Percentiles rank a stretch among this genome's conserved stretches.
Conservation (phyloP, 2,888 invertebrate genomes). For the Drosophila atroscutellata region DNA sequence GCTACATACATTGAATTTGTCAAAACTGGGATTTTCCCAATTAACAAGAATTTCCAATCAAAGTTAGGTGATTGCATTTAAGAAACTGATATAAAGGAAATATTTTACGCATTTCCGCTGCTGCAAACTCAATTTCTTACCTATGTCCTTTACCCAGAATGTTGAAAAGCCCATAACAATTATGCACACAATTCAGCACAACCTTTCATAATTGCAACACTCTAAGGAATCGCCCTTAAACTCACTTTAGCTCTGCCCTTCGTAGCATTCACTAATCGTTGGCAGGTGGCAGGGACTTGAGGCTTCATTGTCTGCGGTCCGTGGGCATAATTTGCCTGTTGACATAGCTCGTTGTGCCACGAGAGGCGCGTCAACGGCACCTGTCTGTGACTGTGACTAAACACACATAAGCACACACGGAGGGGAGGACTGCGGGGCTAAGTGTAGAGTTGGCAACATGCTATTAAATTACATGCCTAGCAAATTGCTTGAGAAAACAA, state of each 20-base stretch:
- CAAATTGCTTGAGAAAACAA: slow-evolving; percentile 77
- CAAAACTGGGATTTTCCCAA: not conserved
- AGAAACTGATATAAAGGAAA: no score
- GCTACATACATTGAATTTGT: not conserved
- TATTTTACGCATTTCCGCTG: slow-evolving; percentile 7
- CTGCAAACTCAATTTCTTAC: not conserved
- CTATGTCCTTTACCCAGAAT: not conserved
- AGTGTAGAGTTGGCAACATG: slow-evolving; percentile 45
- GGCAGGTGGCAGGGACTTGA: slow-evolving; percentile 30
- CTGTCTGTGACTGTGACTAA: slow-evolving; percentile 39
- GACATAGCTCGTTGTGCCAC: slow-evolving; percentile 64
- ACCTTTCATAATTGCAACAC: slow-evolving; percentile 58
- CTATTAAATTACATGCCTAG: slow-evolving; percentile 73
- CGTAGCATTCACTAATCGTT: slow-evolving; percentile 40
- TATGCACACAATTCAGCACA: slow-evolving; percentile 58
- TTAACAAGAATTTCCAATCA: not conserved
- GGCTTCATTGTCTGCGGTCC: slow-evolving; percentile 58
- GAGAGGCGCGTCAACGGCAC: slow-evolving; percentile 70
- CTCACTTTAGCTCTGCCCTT: slow-evolving; percentile 11
- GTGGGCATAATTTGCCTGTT: slow-evolving; percentile 73
- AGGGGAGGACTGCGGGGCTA: not conserved
- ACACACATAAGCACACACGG: slow-evolving; percentile 3
- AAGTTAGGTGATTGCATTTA: not conserved
- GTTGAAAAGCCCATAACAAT: slow-evolving; percentile 30
- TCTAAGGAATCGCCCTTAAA: slow-evolving; percentile 43